Percentiles rank a stretch among this genome's conserved stretches.
Evolutionary conservation across 2,797 vertebrate species (phyloP).

Genomic region (Chelonia mydas): DNA sequence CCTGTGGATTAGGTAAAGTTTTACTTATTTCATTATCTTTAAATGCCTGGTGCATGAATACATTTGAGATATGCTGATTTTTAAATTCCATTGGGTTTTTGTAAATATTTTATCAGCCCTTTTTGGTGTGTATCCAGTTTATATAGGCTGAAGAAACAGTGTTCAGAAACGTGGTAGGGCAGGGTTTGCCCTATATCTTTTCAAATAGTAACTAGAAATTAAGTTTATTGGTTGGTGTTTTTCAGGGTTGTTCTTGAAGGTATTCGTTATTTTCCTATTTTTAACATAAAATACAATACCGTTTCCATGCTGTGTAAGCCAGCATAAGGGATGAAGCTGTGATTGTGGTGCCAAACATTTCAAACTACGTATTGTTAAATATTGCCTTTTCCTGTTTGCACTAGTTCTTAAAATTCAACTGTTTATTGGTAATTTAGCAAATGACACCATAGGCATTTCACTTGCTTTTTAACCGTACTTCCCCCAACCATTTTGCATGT

Average conservation of each 20-base stretch:
- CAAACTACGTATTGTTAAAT: not conserved
- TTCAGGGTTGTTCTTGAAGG: not conserved
- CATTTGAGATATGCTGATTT: slow-evolving; percentile 49
- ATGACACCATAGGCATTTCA: slow-evolving; percentile 2
- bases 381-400: slow-evolving; percentile 43
- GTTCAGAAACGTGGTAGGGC: not conserved
- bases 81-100: slow-evolving; percentile 53
- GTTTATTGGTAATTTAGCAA: not conserved
- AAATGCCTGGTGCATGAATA: slow-evolving; percentile 60
- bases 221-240: not conserved
- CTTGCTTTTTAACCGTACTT: slow-evolving; percentile 37
- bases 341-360: slow-evolving; percentile 43
- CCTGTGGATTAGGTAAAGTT: not conserved
- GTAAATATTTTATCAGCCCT: slow-evolving; percentile 48
- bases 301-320: not conserved
- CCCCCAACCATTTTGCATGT: not conserved
- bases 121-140: slow-evolving; percentile 57
- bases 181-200: slow-evolving; percentile 8
- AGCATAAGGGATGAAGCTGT: not conserved
- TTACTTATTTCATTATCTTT: slow-evolving; percentile 38
- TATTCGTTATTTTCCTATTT: slow-evolving; percentile 17
- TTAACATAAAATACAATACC: not conserved
- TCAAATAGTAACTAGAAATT: not conserved
- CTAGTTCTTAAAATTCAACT: slow-evolving; percentile 48
- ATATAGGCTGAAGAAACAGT: slow-evolving; percentile 32